Evolutionary conservation across 2,888 invertebrate species (phyloP), one percentile per base, ranked within the genome.

Genomic region (Melanostoma mellinum): DNA sequence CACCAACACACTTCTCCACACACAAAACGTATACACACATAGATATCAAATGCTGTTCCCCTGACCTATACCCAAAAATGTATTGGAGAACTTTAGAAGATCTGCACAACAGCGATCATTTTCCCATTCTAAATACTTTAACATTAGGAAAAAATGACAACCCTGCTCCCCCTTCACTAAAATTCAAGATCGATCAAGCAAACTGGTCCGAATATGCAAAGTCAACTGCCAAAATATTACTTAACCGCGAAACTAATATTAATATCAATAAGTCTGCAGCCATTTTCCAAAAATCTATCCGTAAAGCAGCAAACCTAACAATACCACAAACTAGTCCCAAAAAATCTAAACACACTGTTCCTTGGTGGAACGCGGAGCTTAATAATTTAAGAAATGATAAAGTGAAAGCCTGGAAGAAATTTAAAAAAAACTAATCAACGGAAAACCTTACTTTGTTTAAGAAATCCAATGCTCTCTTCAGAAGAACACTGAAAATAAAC

Each of bases 81-180:
- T 4, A 32, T 6, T 63, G 63, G 73, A 63, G 40, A 50, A 35
- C 38, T 30, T 40, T 53, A 33, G 56, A 73, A 3, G 53, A 73
- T 63, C 42, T 53, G 8, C 63, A 63, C 36, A 73, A 73, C 6
- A 61, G 73, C 36, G 73, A 73, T 52, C 53, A 53, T 33, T 53
- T 53, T n/a, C 56, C 46, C 4, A 48, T 55, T 20, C 8, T 36
- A 3, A 56, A 30, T 53, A 4, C 53, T 3, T 35, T 53, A 8
- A 50, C 8, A 50, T 8, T 50, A 50, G 50, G 50, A 6, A 50
- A 32, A 6, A 50, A 30, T 32, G 50, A 50, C 3, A 50, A 6
- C 6, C 6, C 6, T 50, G 3, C 32, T 30, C 32, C 32, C 32
- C 33, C 20, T 20, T 20, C 20, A 20, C 20, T 46, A 46, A 46